Conservation (phyloP, 2,113 vertebrate species). For the Chionodraco myersi region DNA sequence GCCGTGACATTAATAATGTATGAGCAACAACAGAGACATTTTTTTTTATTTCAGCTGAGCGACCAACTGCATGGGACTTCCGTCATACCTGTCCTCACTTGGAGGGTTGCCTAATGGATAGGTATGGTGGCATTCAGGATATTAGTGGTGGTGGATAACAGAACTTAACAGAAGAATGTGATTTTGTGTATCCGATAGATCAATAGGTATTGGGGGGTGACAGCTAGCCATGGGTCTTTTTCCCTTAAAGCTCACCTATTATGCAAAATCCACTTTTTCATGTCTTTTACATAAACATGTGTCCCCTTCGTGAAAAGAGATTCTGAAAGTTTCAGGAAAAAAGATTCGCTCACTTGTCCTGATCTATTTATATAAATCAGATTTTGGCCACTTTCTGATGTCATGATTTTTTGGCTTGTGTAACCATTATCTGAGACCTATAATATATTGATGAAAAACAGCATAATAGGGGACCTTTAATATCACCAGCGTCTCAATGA, state of each 20-base stretch:
- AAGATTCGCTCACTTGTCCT: too few relatives aligned
- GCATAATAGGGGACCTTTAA: background rate
- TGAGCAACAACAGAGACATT: slow-evolving; percentile 55
- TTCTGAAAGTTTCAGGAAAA: too few relatives aligned
- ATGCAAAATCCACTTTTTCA: too few relatives aligned
- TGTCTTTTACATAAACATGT: too few relatives aligned
- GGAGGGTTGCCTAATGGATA: slow-evolving; percentile 25
- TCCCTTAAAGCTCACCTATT: background rate
- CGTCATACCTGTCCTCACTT: slow-evolving; percentile 31
- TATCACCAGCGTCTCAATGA: background rate
- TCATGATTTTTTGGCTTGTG: too few relatives aligned
- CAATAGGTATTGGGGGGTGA: background rate
- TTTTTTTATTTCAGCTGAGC: slow-evolving; percentile 29
- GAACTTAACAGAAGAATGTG: slow-evolving; percentile 16
- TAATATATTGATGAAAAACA: too few relatives aligned
- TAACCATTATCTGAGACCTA: too few relatives aligned
- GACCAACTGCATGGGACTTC: slow-evolving; percentile 28
- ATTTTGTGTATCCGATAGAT: slow-evolving; percentile 3
- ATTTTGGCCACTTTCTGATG: too few relatives aligned
- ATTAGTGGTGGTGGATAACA: background rate
- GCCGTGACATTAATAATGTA: slow-evolving; percentile 73
- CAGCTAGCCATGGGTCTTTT: slow-evolving; percentile 5
- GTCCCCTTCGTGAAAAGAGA: too few relatives aligned
- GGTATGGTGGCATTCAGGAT: slow-evolving; percentile 11
- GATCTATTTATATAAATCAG: too few relatives aligned